Evolutionary conservation across 23 tunicate genomes (phyloP).

Genomic region (Styela clava): DNA sequence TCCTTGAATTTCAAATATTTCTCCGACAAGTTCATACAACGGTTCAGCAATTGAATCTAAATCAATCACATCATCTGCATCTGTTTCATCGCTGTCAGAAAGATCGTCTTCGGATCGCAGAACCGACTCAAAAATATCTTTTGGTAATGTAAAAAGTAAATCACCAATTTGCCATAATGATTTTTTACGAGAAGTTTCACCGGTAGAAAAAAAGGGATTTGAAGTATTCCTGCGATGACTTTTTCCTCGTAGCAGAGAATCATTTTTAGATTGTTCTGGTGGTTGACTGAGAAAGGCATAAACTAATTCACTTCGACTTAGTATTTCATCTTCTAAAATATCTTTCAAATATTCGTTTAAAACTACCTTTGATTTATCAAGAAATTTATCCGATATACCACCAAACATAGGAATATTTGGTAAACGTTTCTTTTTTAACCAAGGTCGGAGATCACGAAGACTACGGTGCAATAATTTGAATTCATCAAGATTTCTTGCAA

Average conservation of each 20-base stretch:
- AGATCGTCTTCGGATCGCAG: constrained; percentile 37
- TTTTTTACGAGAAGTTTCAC: not conserved
- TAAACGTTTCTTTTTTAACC: constrained; percentile 50
- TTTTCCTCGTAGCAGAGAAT: not conserved
- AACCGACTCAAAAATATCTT: constrained; percentile 62
- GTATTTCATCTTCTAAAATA: constrained; percentile 64
- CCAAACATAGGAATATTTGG: constrained; percentile 78
- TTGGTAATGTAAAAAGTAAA: constrained; percentile 63
- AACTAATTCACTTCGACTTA: constrained; percentile 68
- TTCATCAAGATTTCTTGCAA: constrained; percentile 50
- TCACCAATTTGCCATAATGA: constrained; percentile 44
- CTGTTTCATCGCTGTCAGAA: constrained; percentile 34
- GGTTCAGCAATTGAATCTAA: constrained; percentile 85
- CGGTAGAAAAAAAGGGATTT: not conserved
- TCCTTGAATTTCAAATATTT: constrained; percentile 83
- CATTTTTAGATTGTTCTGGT: not conserved
- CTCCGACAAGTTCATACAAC: constrained; percentile 63
- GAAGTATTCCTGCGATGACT: not conserved
- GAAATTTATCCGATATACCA: constrained; percentile 58
- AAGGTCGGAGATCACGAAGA: constrained; percentile 51
- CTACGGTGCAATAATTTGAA: constrained; percentile 70
- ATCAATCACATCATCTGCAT: constrained; percentile 28
- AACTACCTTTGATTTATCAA: constrained; percentile 37
- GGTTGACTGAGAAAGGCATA: constrained; percentile 66
- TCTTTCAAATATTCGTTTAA: constrained; percentile 44